Percentiles rank a stretch among this genome's conserved stretches.
phyloP scores from a whole-genome alignment of 2,113 vertebrate genomes.

The Megaptera novaeangliae region DNA sequence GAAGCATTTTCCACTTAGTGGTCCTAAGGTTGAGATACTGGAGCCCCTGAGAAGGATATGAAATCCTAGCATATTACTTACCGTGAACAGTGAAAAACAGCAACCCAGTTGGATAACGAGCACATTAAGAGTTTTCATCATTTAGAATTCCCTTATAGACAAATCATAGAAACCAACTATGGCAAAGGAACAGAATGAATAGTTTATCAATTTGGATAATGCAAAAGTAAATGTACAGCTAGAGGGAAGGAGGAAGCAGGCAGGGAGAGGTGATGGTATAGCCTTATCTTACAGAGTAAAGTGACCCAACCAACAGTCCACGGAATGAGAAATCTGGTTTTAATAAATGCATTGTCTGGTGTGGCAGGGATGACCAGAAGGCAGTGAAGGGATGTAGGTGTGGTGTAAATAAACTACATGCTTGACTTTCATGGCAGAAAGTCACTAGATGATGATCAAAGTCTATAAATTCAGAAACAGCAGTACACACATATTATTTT shows the following conservation, averaged over 20 bases:
- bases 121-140: not conserved
- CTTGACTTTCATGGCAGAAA: not conserved
- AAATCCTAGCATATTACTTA: not conserved
- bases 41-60: not conserved
- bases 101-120: not conserved
- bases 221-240: not conserved
- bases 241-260: not conserved
- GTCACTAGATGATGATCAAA: not conserved
- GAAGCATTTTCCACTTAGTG: not conserved
- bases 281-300: not conserved
- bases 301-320: not conserved
- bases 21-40: not conserved
- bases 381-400: not conserved
- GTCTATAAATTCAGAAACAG: not conserved
- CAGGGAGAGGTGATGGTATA: not conserved
- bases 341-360: not conserved
- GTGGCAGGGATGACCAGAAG: not conserved
- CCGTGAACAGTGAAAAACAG: not conserved
- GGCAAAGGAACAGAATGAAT: not conserved
- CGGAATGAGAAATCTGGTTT: not conserved
- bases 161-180: not conserved
- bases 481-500: not conserved
- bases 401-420: not conserved
- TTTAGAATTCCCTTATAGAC: not conserved
- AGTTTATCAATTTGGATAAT: not conserved